A percentile compares a stretch with the other conserved stretches of the same genome.
Evolutionary conservation across 1,140 invertebrate genomes (phyloP).

Genomic region (Parasteatoda tepidariorum): DNA sequence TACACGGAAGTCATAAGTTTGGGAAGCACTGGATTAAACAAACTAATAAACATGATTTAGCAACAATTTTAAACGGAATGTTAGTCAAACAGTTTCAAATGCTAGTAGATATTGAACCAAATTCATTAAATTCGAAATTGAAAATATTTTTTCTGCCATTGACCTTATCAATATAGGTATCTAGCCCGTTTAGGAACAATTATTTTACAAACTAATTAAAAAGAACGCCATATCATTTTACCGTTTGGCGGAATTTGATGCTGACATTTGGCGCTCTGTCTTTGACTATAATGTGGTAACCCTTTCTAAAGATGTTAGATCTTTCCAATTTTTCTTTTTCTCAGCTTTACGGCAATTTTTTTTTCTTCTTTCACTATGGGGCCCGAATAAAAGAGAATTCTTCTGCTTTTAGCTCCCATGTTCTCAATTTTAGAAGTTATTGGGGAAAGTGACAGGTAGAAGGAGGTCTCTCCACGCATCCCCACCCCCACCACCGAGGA

Average conservation of each 20-base stretch:
- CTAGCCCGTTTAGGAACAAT: too few species aligned
- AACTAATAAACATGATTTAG: too few species aligned
- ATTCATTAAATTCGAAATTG: too few species aligned
- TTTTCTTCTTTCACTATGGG: background rate
- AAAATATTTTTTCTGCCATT: too few species aligned
- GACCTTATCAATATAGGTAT: too few species aligned
- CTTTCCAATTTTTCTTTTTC: constrained; percentile 50
- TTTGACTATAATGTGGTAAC: constrained; percentile 1
- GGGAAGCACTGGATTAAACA: too few species aligned
- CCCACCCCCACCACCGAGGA: constrained; percentile 1
- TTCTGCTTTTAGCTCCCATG: constrained; percentile 44
- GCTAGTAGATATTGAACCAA: too few species aligned
- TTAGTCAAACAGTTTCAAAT: too few species aligned
- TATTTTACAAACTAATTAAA: too few species aligned
- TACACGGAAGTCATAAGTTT: too few species aligned
- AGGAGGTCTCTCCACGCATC: constrained; percentile 43
- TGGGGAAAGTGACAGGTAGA: constrained; percentile 57
- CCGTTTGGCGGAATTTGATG: background rate
- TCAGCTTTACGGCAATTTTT: constrained; percentile 16
- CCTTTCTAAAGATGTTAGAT: constrained; percentile 42
- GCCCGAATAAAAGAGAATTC: background rate
- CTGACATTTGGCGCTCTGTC: background rate
- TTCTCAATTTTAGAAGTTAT: constrained; percentile 61
- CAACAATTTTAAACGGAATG: too few species aligned
- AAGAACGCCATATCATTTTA: background rate